Evolutionary conservation across 2,113 vertebrate genomes (phyloP).

Genomic region (Bothrops jararaca): DNA sequence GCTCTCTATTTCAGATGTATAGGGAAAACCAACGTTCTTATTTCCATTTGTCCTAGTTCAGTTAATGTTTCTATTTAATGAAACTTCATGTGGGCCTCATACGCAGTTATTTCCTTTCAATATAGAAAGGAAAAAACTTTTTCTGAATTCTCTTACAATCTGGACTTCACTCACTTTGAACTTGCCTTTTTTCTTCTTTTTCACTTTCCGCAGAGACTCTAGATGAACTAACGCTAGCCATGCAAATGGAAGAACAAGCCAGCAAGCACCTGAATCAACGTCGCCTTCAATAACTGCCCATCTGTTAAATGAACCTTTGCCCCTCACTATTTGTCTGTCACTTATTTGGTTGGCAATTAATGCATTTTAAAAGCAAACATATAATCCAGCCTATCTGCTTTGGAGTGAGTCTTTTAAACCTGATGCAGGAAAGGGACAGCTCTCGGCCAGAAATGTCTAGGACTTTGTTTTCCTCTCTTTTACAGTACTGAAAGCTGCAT

Average conservation of each 20-base stretch:
- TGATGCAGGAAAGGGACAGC: not conserved
- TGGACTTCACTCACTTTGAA: not conserved
- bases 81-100: not conserved
- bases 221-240: constrained; percentile 65
- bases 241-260: constrained; percentile 75
- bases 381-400: not conserved
- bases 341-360: constrained; percentile 37
- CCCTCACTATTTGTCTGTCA: constrained; percentile 14
- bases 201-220: constrained; percentile 61
- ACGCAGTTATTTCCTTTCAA: not conserved
- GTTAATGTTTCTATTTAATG: not conserved
- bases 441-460: not conserved
- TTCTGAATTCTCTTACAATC: not conserved
- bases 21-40: not conserved
- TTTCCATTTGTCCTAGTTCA: not conserved
- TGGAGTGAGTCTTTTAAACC: not conserved
- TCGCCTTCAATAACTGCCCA: constrained; percentile 55
- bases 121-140: not conserved
- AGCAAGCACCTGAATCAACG: constrained; percentile 70
- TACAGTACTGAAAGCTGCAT: constrained; percentile 12
- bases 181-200: not conserved
- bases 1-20: not conserved
- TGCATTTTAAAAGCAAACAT: constrained; percentile 27
- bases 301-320: constrained; percentile 28
- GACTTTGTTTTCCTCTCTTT: not conserved